These are phyloP conservation scores for Spodoptera picta DNA, from an alignment of 2,888 invertebrate genomes.

Conservation along the genomic window DNA sequence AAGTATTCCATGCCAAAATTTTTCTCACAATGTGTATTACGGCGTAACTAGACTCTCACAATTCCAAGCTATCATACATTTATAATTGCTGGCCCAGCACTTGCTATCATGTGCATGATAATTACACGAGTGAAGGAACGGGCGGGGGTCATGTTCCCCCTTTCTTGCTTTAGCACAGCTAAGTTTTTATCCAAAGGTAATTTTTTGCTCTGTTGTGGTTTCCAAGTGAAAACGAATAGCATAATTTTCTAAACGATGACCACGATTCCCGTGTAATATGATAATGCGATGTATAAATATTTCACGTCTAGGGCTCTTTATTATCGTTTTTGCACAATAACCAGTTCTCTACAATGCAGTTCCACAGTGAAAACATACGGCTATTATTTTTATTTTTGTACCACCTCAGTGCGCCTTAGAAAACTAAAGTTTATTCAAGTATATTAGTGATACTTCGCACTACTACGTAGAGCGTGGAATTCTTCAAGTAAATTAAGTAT, in stretches of 20 bases:
- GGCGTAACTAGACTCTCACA: slow-evolving; percentile 34
- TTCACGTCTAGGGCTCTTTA: slow-evolving; percentile 82
- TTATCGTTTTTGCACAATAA: slow-evolving; percentile 83
- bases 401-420: slow-evolving; percentile 53
- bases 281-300: slow-evolving; percentile 87
- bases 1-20: slow-evolving; percentile 23
- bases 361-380: slow-evolving; percentile 73
- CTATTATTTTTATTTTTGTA: slow-evolving; percentile 74
- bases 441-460: slow-evolving; percentile 33
- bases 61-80: slow-evolving; percentile 34
- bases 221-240: slow-evolving; percentile 84
- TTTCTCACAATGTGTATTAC: slow-evolving; percentile 24
- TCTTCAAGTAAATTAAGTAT: slow-evolving; percentile 20
- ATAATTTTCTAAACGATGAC: slow-evolving; percentile 86
- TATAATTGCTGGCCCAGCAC: slow-evolving; percentile 38
- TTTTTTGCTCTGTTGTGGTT: slow-evolving; percentile 71
- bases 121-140: slow-evolving; percentile 61
- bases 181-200: slow-evolving; percentile 45
- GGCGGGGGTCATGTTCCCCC: slow-evolving; percentile 62
- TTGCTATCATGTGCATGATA: slow-evolving; percentile 49
- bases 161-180: slow-evolving; percentile 41
- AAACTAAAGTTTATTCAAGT: slow-evolving; percentile 46
- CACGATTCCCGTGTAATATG: slow-evolving; percentile 87
- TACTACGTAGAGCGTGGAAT: slow-evolving; percentile 17
- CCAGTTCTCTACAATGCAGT: slow-evolving; percentile 79